Evolutionary conservation across 1,140 invertebrate species (phyloP).

Genomic region (Polypedilum vanderplanki): DNA sequence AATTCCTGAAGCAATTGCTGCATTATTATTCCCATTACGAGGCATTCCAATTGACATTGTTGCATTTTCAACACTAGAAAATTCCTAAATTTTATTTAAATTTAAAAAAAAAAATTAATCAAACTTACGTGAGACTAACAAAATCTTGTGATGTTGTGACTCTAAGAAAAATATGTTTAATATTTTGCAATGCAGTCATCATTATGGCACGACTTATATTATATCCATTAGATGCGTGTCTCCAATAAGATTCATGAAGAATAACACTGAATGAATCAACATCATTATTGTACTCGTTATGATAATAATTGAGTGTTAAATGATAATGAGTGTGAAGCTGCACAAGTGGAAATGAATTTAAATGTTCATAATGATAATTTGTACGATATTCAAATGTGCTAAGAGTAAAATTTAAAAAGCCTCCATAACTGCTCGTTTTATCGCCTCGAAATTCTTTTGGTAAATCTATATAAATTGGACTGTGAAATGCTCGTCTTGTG

Average conservation of each 20-base stretch:
- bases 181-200: conserved; percentile 83
- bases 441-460: conserved; percentile 80
- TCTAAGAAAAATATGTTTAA: conserved; percentile 71
- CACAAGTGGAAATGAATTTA: conserved; percentile 66
- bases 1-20: conserved; percentile 64
- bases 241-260: conserved; percentile 57
- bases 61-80: conserved; percentile 60
- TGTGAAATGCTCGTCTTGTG: conserved; percentile 56
- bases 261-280: conserved; percentile 40
- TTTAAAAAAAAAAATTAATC: conserved; percentile 32
- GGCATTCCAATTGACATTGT: conserved; percentile 74
- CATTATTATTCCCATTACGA: conserved; percentile 52
- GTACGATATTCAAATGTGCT: conserved; percentile 57
- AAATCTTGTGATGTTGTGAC: conserved; percentile 65
- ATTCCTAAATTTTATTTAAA: conserved; percentile 30
- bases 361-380: conserved; percentile 48
- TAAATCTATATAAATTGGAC: conserved; percentile 80
- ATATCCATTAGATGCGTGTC: conserved; percentile 40
- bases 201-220: conserved; percentile 61
- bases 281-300: conserved; percentile 51
- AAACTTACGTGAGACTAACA: conserved; percentile 52
- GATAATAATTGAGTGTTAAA: conserved; percentile 71
- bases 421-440: conserved; percentile 86
- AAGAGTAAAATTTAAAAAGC: conserved; percentile 73
- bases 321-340: conserved; percentile 73